These are phyloP conservation scores for Pollenia labialis DNA, from an alignment of 2,888 invertebrate species.

Conservation along the genomic window DNA sequence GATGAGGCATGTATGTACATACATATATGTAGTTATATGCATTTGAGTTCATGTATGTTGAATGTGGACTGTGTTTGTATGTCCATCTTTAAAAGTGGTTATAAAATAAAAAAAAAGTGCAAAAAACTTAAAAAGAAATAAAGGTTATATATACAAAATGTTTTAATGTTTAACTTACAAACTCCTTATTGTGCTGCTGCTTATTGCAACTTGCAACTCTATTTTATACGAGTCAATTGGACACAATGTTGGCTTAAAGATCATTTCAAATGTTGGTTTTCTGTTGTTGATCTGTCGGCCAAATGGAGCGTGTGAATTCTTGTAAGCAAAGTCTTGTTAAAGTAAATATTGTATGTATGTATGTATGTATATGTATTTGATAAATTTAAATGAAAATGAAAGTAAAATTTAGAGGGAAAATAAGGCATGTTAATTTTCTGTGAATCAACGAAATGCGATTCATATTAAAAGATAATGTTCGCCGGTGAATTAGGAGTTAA, in stretches of 20 bases:
- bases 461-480: not conserved
- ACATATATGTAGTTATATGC: no score
- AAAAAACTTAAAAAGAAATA: constrained; percentile 41
- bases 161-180: constrained; percentile 49
- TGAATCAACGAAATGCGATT: constrained; percentile 16
- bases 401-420: constrained; percentile 46
- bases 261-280: constrained; percentile 52
- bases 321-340: constrained; percentile 4
- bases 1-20: constrained; percentile 10
- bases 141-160: constrained; percentile 71
- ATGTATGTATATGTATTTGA: not conserved
- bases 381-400: constrained; percentile 52
- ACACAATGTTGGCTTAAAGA: constrained; percentile 54
- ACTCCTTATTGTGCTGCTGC: constrained; percentile 43
- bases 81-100: constrained; percentile 49
- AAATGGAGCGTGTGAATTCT: constrained; percentile 67
- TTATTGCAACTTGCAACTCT: constrained; percentile 22
- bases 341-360: not conserved
- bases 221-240: constrained; percentile 30
- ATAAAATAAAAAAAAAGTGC: constrained; percentile 16
- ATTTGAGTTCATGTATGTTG: constrained; percentile 15
- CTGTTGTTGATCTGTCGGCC: constrained; percentile 32
- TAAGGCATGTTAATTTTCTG: constrained; percentile 56
- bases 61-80: constrained; percentile 46
- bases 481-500: not conserved